phyloP scores from a whole-genome alignment of 2,797 vertebrate genomes.

The Sebastolobus alascanus region DNA sequence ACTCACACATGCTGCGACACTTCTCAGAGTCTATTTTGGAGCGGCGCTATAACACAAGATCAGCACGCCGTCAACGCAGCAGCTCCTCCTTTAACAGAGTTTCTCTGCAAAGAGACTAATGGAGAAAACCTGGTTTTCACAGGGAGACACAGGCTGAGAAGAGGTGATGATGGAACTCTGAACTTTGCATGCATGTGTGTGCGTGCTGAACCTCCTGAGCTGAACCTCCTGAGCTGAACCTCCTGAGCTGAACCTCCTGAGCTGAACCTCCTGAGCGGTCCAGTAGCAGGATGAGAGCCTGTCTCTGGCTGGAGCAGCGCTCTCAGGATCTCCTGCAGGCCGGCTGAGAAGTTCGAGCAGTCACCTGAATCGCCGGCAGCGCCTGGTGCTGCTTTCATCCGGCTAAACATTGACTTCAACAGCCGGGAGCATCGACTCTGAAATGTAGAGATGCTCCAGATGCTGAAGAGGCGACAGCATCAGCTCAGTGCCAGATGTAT shows the following conservation, averaged over 20 bases:
- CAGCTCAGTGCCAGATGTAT: not conserved
- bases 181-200: conserved; percentile 11
- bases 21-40: conserved; percentile 74
- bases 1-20: conserved; percentile 49
- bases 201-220: not conserved
- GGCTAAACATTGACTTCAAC: conserved; percentile 3
- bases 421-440: conserved; percentile 25
- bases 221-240: conserved; percentile 11
- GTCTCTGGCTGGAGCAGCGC: not conserved
- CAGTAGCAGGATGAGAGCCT: not conserved
- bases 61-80: conserved; percentile 21
- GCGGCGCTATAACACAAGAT: conserved; percentile 28
- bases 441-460: not conserved
- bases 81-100: not conserved
- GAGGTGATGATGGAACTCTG: conserved; percentile 15
- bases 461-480: conserved; percentile 10
- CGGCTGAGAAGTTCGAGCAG: conserved; percentile 24
- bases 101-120: conserved; percentile 1
- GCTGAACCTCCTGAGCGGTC: conserved; percentile 1
- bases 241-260: too few relatives aligned
- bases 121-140: conserved; percentile 6
- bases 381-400: conserved; percentile 10
- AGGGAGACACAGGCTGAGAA: not conserved
- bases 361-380: conserved; percentile 26
- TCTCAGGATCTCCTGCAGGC: conserved; percentile 21